phyloP scores from a whole-genome alignment of 2,113 vertebrate species.

The Dicrurus megarhynchus region DNA sequence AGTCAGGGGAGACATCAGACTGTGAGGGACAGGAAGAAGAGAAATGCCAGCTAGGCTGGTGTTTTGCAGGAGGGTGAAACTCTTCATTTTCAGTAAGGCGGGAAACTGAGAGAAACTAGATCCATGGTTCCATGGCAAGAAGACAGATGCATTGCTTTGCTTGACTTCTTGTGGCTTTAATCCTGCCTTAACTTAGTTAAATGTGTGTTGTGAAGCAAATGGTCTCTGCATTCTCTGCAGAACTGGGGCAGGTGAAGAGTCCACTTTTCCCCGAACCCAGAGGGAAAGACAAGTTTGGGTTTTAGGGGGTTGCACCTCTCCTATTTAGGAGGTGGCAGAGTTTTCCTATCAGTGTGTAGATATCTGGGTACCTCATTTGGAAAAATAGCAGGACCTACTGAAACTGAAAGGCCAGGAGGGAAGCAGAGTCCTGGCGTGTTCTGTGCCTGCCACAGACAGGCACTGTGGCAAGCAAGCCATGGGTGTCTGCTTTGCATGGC shows the following conservation, averaged over 20 bases:
- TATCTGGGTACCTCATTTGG: not conserved
- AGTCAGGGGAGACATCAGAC: not conserved
- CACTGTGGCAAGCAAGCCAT: not conserved
- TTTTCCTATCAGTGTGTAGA: not conserved
- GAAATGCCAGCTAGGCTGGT: not conserved
- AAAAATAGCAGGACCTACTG: not conserved
- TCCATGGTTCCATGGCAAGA: not conserved
- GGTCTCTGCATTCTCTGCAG: not conserved
- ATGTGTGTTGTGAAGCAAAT: not conserved
- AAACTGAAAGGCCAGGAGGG: not conserved
- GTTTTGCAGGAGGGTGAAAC: not conserved
- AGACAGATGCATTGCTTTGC: not conserved
- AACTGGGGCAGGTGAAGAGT: not conserved
- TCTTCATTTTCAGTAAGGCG: not conserved
- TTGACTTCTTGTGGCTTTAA: not conserved
- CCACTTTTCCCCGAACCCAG: not conserved
- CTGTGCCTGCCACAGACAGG: not conserved
- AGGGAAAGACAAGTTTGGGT: not conserved
- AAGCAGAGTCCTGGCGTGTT: rapidly evolving
- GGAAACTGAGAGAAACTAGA: not conserved
- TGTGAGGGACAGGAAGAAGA: not conserved
- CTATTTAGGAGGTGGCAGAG: not conserved
- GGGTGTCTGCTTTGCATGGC: not conserved
- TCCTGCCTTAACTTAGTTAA: not conserved
- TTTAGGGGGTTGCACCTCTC: not conserved